Evolutionary conservation across 2,113 vertebrate genomes (phyloP), one percentile per base, ranked within the genome.

Genomic region (Gnathonemus echidnorhynchus): DNA sequence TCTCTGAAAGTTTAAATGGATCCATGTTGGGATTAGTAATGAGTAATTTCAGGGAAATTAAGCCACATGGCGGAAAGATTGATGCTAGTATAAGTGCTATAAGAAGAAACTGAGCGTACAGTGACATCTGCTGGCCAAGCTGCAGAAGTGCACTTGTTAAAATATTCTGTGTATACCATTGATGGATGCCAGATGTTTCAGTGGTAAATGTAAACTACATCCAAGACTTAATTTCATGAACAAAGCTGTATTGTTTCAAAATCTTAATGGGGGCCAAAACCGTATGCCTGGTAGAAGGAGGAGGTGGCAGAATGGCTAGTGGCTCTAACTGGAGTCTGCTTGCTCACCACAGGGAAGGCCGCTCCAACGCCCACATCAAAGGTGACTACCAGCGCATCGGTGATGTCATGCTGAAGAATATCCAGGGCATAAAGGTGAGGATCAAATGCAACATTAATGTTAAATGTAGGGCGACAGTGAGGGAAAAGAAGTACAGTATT

Each of bases 321-420:
- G 7, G 8, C 11, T 5, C 5, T 31, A 62, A n/a, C 58, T 49
- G 58, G 49, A 70, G 21, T 90, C 21, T 88, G 31, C 27, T 56
- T 88, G 1, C 53, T 93, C 77, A 87, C 92, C 80, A 90, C 94
- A 99, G 98, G 98, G 98, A 99, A 96, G 98, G 97, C 90, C 97
- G 97, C 24, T 98, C 98, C 21, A 98, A 98, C 74, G 97, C 98
- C 83, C 98, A 99, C 92, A 95, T 98, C 92, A 98, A 98, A 96
- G 97, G 96, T 92, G 98, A 99, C 93, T 96, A 97, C 96, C 98
- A 99, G 95, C 97, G 97, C 94, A 98, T 98, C 11, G 98, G 98
- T 24, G 98, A 99, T 58, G 95, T 99, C 91, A 96, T 99, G 97
- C 95, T 99, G 88, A 99, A 96, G 95, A 98, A 98, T 93, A 94